phyloP scores from a whole-genome alignment of 2,888 invertebrate genomes.

The Cartodere bifasciata region DNA sequence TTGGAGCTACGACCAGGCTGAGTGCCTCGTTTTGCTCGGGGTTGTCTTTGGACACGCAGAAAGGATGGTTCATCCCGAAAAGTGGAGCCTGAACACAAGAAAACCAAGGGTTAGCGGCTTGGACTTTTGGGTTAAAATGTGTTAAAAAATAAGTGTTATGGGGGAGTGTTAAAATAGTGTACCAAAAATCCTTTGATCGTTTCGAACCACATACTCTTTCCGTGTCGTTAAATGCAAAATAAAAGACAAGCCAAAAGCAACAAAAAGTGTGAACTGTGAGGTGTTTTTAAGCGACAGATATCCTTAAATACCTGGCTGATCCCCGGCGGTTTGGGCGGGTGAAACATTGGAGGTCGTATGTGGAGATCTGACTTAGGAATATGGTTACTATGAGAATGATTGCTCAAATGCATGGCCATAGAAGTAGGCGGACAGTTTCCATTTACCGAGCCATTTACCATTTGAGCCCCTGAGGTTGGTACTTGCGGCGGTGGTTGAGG shows the following conservation, averaged over 20 bases:
- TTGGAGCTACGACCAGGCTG: constrained; percentile 86
- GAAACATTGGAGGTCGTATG: constrained; percentile 66
- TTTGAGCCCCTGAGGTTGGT: constrained; percentile 38
- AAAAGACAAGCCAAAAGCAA: no score
- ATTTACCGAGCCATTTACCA: constrained; percentile 34
- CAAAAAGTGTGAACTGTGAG: no score
- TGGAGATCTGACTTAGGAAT: constrained; percentile 39
- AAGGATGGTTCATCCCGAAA: constrained; percentile 45
- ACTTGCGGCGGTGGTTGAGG: constrained; percentile 36
- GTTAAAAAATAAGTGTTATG: no score
- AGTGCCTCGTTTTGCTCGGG: constrained; percentile 89
- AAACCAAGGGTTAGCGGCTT: constrained; percentile 42
- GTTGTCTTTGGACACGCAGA: constrained; percentile 49
- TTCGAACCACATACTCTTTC: no score
- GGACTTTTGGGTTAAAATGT: no score
- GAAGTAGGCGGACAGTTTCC: constrained; percentile 40
- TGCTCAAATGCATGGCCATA: constrained; percentile 36
- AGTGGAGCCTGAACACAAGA: constrained; percentile 52
- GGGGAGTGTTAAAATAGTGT: no score
- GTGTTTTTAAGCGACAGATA: no score
- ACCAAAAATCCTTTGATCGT: no score
- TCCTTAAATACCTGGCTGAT: no score
- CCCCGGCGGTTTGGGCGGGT: constrained; percentile 66
- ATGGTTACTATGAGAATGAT: no score
- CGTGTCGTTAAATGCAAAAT: no score